A percentile compares a stretch with the other conserved stretches of the same genome.
phyloP scores from a whole-genome alignment of 2,797 vertebrate genomes.

The Masticophis lateralis region DNA sequence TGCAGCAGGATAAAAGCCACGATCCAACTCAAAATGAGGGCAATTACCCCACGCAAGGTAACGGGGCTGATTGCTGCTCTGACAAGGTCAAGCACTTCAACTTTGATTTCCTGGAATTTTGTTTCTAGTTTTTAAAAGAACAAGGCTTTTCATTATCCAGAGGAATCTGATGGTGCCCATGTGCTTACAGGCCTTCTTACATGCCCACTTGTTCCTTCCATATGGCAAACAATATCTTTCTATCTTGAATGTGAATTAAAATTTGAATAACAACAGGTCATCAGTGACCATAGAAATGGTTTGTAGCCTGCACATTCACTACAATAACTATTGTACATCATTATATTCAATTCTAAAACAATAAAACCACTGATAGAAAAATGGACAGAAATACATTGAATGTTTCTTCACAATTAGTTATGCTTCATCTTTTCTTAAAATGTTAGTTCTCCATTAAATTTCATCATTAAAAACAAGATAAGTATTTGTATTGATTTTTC shows the following conservation, averaged over 20 bases:
- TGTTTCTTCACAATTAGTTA: not conserved
- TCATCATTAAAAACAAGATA: not conserved
- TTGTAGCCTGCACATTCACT: not conserved
- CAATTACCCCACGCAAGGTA: too few relatives aligned
- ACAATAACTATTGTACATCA: not conserved
- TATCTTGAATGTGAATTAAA: not conserved
- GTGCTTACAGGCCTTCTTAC: not conserved
- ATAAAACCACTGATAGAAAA: not conserved
- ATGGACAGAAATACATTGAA: not conserved
- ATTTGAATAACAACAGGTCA: not conserved
- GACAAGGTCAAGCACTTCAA: not conserved
- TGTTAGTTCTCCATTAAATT: not conserved
- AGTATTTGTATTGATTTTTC: not conserved
- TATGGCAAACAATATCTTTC: not conserved
- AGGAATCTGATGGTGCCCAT: not conserved
- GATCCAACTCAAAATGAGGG: too few relatives aligned
- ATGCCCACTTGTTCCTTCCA: not conserved
- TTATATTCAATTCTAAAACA: not conserved
- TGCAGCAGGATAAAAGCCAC: too few relatives aligned
- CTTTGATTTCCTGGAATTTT: not conserved
- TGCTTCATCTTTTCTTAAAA: not conserved
- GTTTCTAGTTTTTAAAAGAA: not conserved
- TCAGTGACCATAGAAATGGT: not conserved
- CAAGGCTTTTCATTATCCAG: not conserved
- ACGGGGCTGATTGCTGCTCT: too few relatives aligned